Evolutionary conservation across 2,797 vertebrate species (phyloP).

Genomic region (Xiphophorus birchmanni): DNA sequence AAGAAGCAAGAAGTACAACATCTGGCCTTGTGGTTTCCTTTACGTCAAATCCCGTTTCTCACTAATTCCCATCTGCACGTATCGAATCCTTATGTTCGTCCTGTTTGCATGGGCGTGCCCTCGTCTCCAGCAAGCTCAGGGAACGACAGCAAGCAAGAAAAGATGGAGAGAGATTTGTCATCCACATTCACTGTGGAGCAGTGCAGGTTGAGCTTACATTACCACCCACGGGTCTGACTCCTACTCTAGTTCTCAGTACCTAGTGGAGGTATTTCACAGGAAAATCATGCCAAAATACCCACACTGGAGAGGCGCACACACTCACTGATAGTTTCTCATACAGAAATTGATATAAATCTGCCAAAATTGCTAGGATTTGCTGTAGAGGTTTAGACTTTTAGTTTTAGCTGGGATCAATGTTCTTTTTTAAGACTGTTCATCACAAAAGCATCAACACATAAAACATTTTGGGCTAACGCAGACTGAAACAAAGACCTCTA

Average conservation of each 20-base stretch:
- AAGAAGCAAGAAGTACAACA: conserved; percentile 39
- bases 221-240: conserved; percentile 67
- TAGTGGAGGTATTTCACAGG: conserved; percentile 62
- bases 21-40: background rate
- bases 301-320: background rate
- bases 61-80: background rate
- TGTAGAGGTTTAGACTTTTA: background rate
- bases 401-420: background rate
- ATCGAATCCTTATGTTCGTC: background rate
- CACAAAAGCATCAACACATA: background rate
- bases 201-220: conserved; percentile 42
- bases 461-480: background rate
- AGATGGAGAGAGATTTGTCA: conserved; percentile 21
- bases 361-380: background rate
- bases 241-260: conserved; percentile 64
- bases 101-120: conserved; percentile 4
- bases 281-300: conserved; percentile 19
- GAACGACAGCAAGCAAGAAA: conserved; percentile 16
- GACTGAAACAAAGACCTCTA: background rate
- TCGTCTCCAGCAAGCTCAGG: conserved; percentile 2
- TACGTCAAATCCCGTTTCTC: background rate
- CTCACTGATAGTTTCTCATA: background rate
- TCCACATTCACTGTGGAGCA: conserved; percentile 52
- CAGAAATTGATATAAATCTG: background rate
- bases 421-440: background rate